A percentile compares a stretch with the other conserved stretches of the same genome.
These are phyloP conservation scores for Rutilus rutilus DNA, from an alignment of 2,113 vertebrate species.

Conservation along the genomic window DNA sequence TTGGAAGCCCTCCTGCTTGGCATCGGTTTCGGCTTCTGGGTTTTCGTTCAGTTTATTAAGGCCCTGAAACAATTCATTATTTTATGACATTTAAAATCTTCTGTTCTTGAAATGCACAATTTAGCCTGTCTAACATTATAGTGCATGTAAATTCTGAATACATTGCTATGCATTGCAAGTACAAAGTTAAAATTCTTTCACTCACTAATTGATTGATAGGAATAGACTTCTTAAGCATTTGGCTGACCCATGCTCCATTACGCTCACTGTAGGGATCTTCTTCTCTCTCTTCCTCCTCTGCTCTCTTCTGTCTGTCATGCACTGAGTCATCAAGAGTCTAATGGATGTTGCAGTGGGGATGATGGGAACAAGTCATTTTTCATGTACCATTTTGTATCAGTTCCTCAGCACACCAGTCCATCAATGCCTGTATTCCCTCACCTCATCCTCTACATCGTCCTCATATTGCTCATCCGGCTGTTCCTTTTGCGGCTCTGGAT, in stretches of 20 bases:
- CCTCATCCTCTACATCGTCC: conserved; percentile 92
- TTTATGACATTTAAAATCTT: neutral
- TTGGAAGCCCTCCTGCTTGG: conserved; percentile 65
- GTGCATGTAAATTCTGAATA: neutral
- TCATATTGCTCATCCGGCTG: conserved; percentile 91
- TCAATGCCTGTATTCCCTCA: conserved; percentile 59
- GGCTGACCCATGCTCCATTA: conserved; percentile 62
- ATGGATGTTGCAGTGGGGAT: neutral
- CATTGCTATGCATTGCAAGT: neutral
- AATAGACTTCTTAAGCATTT: neutral
- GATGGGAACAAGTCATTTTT: conserved; percentile 25
- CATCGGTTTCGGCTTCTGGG: conserved; percentile 71
- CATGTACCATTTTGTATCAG: conserved; percentile 17
- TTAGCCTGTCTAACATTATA: neutral
- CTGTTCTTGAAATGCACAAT: neutral
- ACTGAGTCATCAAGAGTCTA: conserved; percentile 88
- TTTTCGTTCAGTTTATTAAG: neutral
- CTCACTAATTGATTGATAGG: neutral
- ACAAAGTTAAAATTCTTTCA: neutral
- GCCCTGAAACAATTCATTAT: neutral
- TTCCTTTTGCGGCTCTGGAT: conserved; percentile 95
- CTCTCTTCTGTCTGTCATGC: conserved; percentile 80
- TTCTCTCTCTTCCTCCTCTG: conserved; percentile 80
- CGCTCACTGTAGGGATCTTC: conserved; percentile 85
- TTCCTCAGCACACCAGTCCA: conserved; percentile 17